Percentiles rank a stretch among this genome's conserved stretches.
phyloP scores from a whole-genome alignment of 1,140 invertebrate species.

The Lasioglossum baleicum region DNA sequence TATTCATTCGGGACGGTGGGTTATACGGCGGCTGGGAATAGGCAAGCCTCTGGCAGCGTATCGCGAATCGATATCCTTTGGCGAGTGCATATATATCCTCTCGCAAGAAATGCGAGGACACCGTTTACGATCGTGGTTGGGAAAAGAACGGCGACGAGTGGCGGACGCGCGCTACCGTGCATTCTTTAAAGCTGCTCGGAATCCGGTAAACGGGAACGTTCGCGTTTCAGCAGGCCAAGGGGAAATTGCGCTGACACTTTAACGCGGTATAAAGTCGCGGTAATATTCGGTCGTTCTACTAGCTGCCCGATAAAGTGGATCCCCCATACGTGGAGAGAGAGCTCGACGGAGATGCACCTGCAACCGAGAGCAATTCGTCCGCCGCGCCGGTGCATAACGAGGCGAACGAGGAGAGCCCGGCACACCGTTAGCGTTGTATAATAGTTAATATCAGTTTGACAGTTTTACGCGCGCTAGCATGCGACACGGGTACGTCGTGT shows the following conservation, averaged over 20 bases:
- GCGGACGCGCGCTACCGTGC: background rate
- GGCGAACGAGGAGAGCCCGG: background rate
- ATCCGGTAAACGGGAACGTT: background rate
- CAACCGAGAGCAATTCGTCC: background rate
- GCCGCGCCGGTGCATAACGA: slow-evolving; percentile 23
- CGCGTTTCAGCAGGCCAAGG: background rate
- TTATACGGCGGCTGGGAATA: background rate
- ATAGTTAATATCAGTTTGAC: slow-evolving; percentile 52
- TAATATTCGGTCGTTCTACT: background rate
- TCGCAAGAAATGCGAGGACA: background rate
- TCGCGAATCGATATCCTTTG: slow-evolving; percentile 11
- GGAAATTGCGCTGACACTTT: background rate
- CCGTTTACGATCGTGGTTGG: background rate
- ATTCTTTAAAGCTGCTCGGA: background rate
- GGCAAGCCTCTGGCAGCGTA: background rate
- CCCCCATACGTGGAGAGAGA: background rate
- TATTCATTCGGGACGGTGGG: slow-evolving; percentile 3
- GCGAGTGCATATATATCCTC: background rate
- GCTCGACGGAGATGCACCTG: background rate
- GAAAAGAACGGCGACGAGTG: too few relatives aligned
- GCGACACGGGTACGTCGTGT: slow-evolving; percentile 2
- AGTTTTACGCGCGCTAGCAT: slow-evolving; percentile 47
- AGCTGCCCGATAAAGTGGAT: background rate
- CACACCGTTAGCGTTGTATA: background rate
- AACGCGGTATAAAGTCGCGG: background rate